Conservation (phyloP, 2,797 vertebrate species). For the Chaunax sp. region DNA sequence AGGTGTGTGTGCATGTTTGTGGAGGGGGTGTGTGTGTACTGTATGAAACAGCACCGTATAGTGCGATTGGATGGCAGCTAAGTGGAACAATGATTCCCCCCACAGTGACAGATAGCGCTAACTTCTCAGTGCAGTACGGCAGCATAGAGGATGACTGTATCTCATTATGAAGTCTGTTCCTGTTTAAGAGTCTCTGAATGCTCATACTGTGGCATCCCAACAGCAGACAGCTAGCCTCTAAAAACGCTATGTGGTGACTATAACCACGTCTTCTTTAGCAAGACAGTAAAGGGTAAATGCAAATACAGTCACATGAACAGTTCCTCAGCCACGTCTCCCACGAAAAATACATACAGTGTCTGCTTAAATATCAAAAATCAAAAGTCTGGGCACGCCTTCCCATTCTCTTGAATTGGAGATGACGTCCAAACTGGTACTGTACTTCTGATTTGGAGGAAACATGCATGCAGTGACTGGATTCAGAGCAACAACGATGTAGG, state of each 20-base stretch:
- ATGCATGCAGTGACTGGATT: no score
- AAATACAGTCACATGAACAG: background rate
- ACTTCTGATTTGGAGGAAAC: no score
- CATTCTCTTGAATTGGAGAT: no score
- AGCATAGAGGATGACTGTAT: slow-evolving; percentile 10
- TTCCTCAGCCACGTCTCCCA: background rate
- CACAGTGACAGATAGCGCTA: slow-evolving; percentile 28
- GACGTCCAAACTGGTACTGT: no score
- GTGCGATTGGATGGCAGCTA: slow-evolving; percentile 39
- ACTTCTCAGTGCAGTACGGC: slow-evolving; percentile 35
- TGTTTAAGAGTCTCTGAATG: slow-evolving; percentile 20
- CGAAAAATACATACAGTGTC: no score
- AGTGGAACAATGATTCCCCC: slow-evolving; percentile 53
- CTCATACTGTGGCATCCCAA: slow-evolving; percentile 8
- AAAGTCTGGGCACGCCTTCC: no score
- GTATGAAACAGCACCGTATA: slow-evolving; percentile 22
- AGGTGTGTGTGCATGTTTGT: background rate
- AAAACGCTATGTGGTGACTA: background rate
- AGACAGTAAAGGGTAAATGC: background rate
- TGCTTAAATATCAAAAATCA: no score
- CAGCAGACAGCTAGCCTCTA: background rate
- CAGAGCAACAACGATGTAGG: no score
- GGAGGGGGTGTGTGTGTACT: slow-evolving; percentile 11
- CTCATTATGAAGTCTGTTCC: slow-evolving; percentile 23
- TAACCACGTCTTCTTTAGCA: background rate